phyloP scores from a whole-genome alignment of 92 coral and sea anemone species.

The Paramuricea clavata region DNA sequence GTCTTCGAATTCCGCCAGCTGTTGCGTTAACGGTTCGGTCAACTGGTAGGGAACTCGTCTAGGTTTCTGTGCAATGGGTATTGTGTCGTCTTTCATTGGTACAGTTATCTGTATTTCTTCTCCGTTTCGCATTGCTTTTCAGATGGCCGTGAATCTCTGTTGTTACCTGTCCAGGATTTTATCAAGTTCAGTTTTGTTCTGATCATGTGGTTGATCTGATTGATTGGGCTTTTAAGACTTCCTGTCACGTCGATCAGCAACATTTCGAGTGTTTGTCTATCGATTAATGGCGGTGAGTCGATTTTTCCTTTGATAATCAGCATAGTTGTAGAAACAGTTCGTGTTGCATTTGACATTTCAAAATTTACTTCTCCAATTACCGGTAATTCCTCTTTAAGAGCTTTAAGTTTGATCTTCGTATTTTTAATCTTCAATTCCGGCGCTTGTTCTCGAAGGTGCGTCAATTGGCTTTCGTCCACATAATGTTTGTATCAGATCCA shows the following conservation, averaged over 20 bases:
- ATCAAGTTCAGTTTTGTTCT: constrained; percentile 28
- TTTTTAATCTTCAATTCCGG: constrained; percentile 57
- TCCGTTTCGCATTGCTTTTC: constrained; percentile 53
- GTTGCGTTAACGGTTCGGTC: background rate
- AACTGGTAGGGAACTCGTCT: constrained; percentile 26
- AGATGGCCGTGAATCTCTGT: constrained; percentile 51
- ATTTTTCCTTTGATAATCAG: constrained; percentile 59
- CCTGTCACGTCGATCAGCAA: constrained; percentile 70
- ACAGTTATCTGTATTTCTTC: constrained; percentile 41
- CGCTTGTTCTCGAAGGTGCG: constrained; percentile 43
- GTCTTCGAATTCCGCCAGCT: constrained; percentile 2
- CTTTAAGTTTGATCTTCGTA: too few relatives aligned
- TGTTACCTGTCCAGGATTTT: constrained; percentile 27
- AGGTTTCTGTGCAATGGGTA: constrained; percentile 58
- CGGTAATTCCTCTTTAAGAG: constrained; percentile 62
- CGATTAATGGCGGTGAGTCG: constrained; percentile 75
- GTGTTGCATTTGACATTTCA: constrained; percentile 55
- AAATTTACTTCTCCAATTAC: constrained; percentile 71
- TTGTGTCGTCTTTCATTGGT: constrained; percentile 57
- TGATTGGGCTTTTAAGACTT: constrained; percentile 60
- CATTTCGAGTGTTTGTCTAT: constrained; percentile 69
- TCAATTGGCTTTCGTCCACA: constrained; percentile 55
- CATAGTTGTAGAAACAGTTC: constrained; percentile 49
- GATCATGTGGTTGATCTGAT: background rate
- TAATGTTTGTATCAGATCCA: constrained; percentile 65